A percentile compares a stretch with the other conserved stretches of the same genome.
These are phyloP conservation scores for Gibbula magus DNA, from an alignment of 2,888 invertebrate species.

Conservation along the genomic window DNA sequence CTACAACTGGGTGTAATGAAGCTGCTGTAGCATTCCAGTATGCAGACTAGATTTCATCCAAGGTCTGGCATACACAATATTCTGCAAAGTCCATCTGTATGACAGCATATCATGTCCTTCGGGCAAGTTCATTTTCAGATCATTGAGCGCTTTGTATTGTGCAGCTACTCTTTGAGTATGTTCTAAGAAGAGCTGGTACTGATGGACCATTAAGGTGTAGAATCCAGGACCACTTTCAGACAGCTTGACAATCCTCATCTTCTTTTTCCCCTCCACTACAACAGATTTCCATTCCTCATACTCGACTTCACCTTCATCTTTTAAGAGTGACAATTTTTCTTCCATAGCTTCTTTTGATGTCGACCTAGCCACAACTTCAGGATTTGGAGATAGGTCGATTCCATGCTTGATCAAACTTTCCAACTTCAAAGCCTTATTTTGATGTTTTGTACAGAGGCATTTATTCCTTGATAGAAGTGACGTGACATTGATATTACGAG, in stretches of 20 bases:
- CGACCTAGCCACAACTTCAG: too few species aligned
- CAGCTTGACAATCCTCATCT: not conserved
- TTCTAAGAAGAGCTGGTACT: not conserved
- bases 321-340: too few species aligned
- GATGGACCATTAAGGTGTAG: not conserved
- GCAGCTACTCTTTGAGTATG: not conserved
- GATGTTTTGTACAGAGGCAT: slow-evolving; percentile 16
- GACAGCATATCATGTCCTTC: not conserved
- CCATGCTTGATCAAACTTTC: not conserved
- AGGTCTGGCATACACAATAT: not conserved
- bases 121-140: not conserved
- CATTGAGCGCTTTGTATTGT: not conserved
- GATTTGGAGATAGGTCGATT: not conserved
- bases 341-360: too few species aligned
- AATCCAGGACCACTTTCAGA: not conserved
- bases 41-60: slow-evolving; percentile 11
- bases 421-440: slow-evolving; percentile 1
- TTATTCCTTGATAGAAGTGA: slow-evolving; percentile 9
- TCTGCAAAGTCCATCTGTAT: slow-evolving; percentile 4
- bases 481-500: not conserved
- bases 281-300: not conserved
- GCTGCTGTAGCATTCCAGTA: slow-evolving; percentile 12
- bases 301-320: not conserved
- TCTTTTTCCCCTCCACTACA: not conserved
- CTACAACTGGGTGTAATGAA: not conserved